Evolutionary conservation across 2,113 vertebrate species (phyloP), one percentile per base, ranked within the genome.

Genomic region (Colius striatus): DNA sequence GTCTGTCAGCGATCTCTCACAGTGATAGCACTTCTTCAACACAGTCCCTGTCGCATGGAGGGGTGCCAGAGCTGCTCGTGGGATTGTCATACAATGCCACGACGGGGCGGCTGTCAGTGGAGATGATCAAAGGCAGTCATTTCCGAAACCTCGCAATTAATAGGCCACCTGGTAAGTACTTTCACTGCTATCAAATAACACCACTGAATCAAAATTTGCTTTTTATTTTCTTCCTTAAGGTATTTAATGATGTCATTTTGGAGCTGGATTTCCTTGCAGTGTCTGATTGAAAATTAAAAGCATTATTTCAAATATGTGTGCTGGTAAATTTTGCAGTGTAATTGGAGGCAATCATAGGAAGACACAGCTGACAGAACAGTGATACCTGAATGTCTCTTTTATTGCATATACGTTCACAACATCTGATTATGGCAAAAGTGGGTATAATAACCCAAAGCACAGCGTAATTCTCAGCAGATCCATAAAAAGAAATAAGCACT

Each of bases 101-200:
- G 61, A 99, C 99, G 0, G 99, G 99, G 54, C 98, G 99, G 86
- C 98, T 99, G 97, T 98, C 99, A 18, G 99, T 99, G 96, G 99
- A 99, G 98, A 97, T 99, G 96, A 98, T 99, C 98, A 99, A 99
- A 98, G 99, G 99, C 82, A 99, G 99, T 93, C 99, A 99, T 98
- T 99, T 99, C 98, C 98, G 98, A 90, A 99, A 99, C 97, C 98
- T 99, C 14, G 98, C 99, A 34, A 92, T 99, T 96, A 99, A 98
- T 97, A 98, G 98, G 95, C 99, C 99, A 11, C 99, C 99, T 91
- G 99, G 99, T 99, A 94, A 97, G 98, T 97, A 68, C 88, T 93
- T 85, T 22, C 43, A 13, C 51, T 81, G 84, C 92, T 84, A 29
- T 86, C 84, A 57, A 93, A 75, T 78, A 72, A 68, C 13, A 2